Base-by-base conservation (phyloP, 2,888 invertebrate genomes). In the Stenodera caucasica region DNA sequence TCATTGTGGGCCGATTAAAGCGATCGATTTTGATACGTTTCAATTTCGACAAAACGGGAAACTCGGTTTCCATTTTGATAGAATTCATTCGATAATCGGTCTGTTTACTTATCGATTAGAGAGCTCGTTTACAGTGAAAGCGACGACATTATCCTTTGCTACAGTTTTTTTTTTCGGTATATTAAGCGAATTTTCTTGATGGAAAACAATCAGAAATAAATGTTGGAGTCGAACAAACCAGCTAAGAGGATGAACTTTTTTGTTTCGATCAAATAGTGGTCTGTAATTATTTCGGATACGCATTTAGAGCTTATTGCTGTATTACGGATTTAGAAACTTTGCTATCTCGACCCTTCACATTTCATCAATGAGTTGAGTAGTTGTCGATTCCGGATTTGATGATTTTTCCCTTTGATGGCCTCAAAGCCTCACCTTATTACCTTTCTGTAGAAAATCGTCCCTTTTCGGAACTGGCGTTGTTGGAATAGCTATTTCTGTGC, bases 1-100 rank as follows among this genome's bases (percentile, higher is more conserved):
- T n/a, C n/a, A n/a, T n/a, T n/a, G n/a, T 21, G 21, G 45, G 45
- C 45, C 45, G 21, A 45, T 45, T 45, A 45, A 45, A 45, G 12
- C 21, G 21, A 45, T 45, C 21, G 45, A 21, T 45, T 45, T 45
- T 21, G 21, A 3, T 45, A 21, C 45, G 18, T 45, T 45, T 45
- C 45, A 45, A 21, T 45, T 45, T 21, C 45, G 37, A 14, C 14
- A 14, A 35, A 35, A 35, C 2, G 14, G 5, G 1, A 12, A 15
- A 15, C 14, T 45, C 21, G 40, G 1, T 45, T 21, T 15, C 37
- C 2, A 45, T 45, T 18, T 21, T 11, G 21, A 45, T 45, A 4
- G 45, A 21, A 45, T 21, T 45, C 21, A 21, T 45, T 45, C 45
- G 45, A 45, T 45, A 45, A 45, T 45, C 21, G 15, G 18, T 11